Base-by-base conservation (phyloP, 2,797 vertebrate species). In the Lithobates pipiens region DNA sequence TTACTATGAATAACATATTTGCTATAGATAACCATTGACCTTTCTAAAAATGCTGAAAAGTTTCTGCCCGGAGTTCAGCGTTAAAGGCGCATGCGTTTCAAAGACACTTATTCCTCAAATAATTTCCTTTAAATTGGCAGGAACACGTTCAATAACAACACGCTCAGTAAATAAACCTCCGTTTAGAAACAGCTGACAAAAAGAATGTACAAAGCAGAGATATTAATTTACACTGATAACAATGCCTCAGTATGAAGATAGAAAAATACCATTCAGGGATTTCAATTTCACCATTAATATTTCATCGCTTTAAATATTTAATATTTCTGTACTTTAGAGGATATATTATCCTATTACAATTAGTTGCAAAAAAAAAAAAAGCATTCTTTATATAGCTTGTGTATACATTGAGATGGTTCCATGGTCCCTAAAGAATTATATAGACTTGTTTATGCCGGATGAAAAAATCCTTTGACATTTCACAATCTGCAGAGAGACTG, bases 231-330 rank as follows among this genome's bases (percentile, higher is more conserved):
- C 84, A 68, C 25, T 29, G 25, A 79, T 44, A 36, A 68, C 39
- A 74, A 80, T 80, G 44, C 84, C 39, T 80, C 71, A 42, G 67
- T 74, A 63, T 61, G 57, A 54, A 74, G 61, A 65, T 65, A 25
- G 18, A 13, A n/a, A 68, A 79, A 78, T 65, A 65, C 67, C 29
- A 68, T 34, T 73, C 79, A 63, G 57, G 13, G 84, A 61, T 85
- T 80, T 85, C 46, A 73, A 80, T 85, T 85, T 85, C 84, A 72
- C 11, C 71, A 85, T 85, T 46, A 85, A 85, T 80, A 80, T 85
- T 85, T 85, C 10, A 85, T 36, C 15, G 42, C 21, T 75, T 74
- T 80, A 85, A 85, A 85, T 85, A 85, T 85, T 85, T 85, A 85
- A 80, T 85, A 74, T 79, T 80, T 85, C 61, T 39, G 77, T 67